Base-by-base conservation (phyloP, 2,797 vertebrate genomes). In the Chanos chanos region DNA sequence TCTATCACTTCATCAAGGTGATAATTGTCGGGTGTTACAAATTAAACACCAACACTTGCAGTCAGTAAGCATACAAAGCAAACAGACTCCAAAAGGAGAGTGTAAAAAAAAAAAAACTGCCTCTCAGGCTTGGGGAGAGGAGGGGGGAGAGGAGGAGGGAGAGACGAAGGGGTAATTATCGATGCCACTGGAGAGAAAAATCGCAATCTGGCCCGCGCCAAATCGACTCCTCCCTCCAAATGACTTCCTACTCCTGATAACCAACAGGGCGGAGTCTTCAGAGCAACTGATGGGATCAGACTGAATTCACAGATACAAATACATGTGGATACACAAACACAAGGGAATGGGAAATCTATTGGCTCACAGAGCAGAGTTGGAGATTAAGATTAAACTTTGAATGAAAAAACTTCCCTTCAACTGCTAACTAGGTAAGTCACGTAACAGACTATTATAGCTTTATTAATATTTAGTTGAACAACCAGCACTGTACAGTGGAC, bases 171-270 rank as follows among this genome's bases (percentile, higher is more conserved):
- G 73, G 79, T 83, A 79, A 85, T 82, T 85, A 83, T 81, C 73
- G 5, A 68, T 84, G 78, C 80, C 85, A 85, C 73, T 79, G 74
- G 77, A 87, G 83, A 83, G 81, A 84, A 53, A 81, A 86, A 85
- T 80, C 75, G 62, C 72, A 82, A 77, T 75, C 76, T 80, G 84
- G 74, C 71, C 25, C 10, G 71, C 66, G 79, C 85, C 81, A 88
- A 81, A 81, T 76, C 68, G 70, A 82, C 81, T 74, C 82, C 84
- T 83, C 85, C 82, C 83, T 83, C 63, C 71, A 85, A 87, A 87
- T 81, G 65, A 82, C 83, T 83, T 84, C 84, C 81, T 75, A 70
- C 67, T 75, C 61, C 65, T 79, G 80, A 85, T 82, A 79, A 83
- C 72, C 66, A 83, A 72, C 64, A 73, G 81, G 58, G 55, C 61